phyloP scores from a whole-genome alignment of 1,140 invertebrate species.

The Gryllus bimaculatus region DNA sequence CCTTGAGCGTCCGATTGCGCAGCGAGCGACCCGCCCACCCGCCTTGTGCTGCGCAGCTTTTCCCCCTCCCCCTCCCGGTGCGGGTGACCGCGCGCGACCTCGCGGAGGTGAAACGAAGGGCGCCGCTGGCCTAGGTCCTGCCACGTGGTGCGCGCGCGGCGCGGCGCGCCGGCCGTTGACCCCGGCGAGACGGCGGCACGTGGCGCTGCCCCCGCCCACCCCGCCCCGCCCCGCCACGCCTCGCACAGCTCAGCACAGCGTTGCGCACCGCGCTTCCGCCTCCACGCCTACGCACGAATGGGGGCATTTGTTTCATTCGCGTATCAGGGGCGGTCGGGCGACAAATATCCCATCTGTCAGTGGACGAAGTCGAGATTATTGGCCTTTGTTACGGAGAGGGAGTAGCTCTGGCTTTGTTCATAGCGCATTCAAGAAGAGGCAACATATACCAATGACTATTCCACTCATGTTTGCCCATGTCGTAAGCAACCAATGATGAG shows the following conservation, averaged over 20 bases:
- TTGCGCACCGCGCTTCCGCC: neutral
- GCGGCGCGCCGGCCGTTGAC: neutral
- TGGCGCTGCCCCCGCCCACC: neutral
- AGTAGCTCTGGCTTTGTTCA: too few relatives aligned
- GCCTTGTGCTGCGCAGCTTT: too few relatives aligned
- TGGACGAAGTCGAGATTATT: neutral
- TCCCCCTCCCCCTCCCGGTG: too few relatives aligned
- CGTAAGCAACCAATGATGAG: too few relatives aligned
- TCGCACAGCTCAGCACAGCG: neutral
- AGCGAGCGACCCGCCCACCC: too few relatives aligned
- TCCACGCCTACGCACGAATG: neutral
- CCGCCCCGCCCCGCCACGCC: too few relatives aligned
- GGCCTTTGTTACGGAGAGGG: neutral
- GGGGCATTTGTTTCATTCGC: neutral
- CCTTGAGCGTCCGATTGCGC: too few relatives aligned
- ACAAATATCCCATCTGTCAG: neutral
- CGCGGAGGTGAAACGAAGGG: constrained; percentile 2
- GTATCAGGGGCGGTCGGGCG: neutral
- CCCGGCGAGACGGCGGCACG: neutral
- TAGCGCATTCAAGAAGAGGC: too few relatives aligned
- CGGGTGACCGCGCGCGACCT: neutral
- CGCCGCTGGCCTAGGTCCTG: neutral
- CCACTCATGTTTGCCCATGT: too few relatives aligned
- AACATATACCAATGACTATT: too few relatives aligned
- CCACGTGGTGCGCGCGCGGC: neutral